These are phyloP conservation scores for Drosophila sp. DNA, from an alignment of 1,140 invertebrate genomes.

Conservation along the genomic window DNA sequence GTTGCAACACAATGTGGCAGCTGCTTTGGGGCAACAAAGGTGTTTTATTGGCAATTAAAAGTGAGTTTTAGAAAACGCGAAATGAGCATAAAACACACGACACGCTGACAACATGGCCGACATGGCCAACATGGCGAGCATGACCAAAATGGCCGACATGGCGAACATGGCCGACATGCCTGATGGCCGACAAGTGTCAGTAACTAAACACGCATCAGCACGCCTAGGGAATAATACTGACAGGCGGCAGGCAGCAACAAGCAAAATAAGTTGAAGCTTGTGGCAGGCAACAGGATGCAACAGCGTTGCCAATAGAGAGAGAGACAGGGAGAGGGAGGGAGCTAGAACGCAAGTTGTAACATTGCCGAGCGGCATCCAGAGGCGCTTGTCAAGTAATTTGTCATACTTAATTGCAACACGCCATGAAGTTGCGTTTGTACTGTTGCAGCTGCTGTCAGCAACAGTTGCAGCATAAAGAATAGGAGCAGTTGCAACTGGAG, in stretches of 20 bases:
- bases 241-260: slow-evolving; percentile 16
- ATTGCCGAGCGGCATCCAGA: slow-evolving; percentile 43
- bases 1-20: slow-evolving; percentile 5
- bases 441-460: slow-evolving; percentile 19
- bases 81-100: neutral
- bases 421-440: slow-evolving; percentile 51
- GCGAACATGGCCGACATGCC: neutral
- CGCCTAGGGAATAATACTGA: slow-evolving; percentile 10
- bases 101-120: neutral
- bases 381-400: slow-evolving; percentile 67
- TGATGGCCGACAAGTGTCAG: slow-evolving; percentile 37
- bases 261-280: neutral
- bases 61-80: neutral
- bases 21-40: slow-evolving; percentile 1
- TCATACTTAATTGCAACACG: slow-evolving; percentile 67
- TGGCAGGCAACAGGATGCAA: slow-evolving; percentile 11
- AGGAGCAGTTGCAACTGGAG: neutral
- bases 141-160: neutral
- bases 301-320: slow-evolving; percentile 8
- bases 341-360: slow-evolving; percentile 33
- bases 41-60: slow-evolving; percentile 22
- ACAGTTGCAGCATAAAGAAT: neutral
- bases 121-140: neutral
- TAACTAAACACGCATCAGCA: slow-evolving; percentile 50
- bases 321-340: slow-evolving; percentile 16